Evolutionary conservation across 1,140 invertebrate species (phyloP).

Genomic region (Nasonia longicornis): DNA sequence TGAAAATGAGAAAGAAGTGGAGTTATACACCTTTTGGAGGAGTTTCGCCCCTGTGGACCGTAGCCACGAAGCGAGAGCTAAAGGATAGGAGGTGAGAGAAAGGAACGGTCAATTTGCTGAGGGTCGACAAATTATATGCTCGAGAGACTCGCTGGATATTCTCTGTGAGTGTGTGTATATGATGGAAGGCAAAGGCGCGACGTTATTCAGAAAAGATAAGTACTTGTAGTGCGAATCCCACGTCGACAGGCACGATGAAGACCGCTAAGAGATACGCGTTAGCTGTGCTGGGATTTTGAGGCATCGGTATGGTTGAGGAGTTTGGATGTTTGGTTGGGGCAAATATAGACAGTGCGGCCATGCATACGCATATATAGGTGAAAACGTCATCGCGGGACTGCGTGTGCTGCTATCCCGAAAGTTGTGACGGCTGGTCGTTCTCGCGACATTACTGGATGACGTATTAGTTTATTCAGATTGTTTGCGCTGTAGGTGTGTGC

Average conservation of each 20-base stretch:
- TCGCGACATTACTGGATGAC: slow-evolving; percentile 2
- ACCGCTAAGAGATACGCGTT: not conserved
- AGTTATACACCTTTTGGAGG: slow-evolving; percentile 36
- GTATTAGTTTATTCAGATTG: slow-evolving; percentile 11
- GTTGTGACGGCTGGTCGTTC: not conserved
- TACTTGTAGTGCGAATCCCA: not conserved
- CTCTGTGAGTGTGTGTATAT: not conserved
- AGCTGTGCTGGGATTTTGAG: not conserved
- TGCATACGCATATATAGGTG: not conserved
- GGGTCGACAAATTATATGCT: slow-evolving; percentile 43
- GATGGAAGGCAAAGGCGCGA: not conserved
- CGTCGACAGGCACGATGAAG: not conserved
- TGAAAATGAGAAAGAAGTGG: slow-evolving; percentile 45
- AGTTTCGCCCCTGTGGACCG: slow-evolving; percentile 23
- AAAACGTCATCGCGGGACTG: not conserved
- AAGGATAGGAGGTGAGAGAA: slow-evolving; percentile 22
- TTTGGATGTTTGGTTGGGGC: not conserved
- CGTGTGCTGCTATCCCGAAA: too few relatives aligned
- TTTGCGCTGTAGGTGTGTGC: not conserved
- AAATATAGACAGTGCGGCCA: not conserved
- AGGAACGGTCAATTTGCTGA: slow-evolving; percentile 30
- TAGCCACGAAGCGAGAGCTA: not conserved
- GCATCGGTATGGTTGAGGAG: not conserved
- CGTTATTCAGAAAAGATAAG: slow-evolving; percentile 15
- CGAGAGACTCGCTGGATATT: slow-evolving; percentile 26